phyloP scores from a whole-genome alignment of 2,888 invertebrate species.

The Nemotelus pantherinus region DNA sequence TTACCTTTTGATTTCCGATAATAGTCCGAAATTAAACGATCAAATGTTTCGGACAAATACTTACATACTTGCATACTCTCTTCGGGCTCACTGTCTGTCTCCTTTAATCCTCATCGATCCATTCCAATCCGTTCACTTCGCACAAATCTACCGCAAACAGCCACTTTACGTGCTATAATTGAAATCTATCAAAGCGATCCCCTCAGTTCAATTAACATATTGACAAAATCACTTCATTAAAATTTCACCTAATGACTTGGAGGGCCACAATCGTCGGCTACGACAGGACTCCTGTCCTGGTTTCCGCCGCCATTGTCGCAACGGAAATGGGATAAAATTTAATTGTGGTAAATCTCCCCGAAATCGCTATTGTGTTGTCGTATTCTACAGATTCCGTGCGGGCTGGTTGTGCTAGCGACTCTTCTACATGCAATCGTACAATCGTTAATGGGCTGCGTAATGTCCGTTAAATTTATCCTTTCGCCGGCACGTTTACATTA shows the following conservation, averaged over 20 bases:
- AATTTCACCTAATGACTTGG: slow-evolving; percentile 23
- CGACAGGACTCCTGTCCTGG: neutral
- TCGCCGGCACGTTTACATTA: slow-evolving; percentile 27
- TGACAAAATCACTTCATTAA: slow-evolving; percentile 39
- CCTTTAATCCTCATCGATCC: neutral
- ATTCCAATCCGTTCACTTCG: neutral
- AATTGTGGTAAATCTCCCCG: slow-evolving; percentile 35
- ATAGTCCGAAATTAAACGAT: no score
- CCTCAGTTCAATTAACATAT: slow-evolving; percentile 30
- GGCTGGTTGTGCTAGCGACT: neutral
- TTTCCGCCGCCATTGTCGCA: no score
- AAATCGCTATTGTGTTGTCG: slow-evolving; percentile 13
- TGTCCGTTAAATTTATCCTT: slow-evolving; percentile 33
- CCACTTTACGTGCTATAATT: slow-evolving; percentile 11
- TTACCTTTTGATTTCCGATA: no score
- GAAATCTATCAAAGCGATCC: slow-evolving; percentile 5
- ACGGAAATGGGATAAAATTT: slow-evolving; percentile 14
- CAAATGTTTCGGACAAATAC: no score
- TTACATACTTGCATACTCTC: no score
- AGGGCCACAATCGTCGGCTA: neutral
- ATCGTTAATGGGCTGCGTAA: slow-evolving; percentile 36
- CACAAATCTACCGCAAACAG: neutral
- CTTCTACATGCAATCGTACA: slow-evolving; percentile 28
- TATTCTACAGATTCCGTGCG: neutral
- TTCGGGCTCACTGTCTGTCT: no score